Percentiles rank a stretch among this genome's conserved stretches.
These are phyloP conservation scores for Crocidura indochinensis DNA, from an alignment of 2,797 vertebrate genomes.

Conservation along the genomic window DNA sequence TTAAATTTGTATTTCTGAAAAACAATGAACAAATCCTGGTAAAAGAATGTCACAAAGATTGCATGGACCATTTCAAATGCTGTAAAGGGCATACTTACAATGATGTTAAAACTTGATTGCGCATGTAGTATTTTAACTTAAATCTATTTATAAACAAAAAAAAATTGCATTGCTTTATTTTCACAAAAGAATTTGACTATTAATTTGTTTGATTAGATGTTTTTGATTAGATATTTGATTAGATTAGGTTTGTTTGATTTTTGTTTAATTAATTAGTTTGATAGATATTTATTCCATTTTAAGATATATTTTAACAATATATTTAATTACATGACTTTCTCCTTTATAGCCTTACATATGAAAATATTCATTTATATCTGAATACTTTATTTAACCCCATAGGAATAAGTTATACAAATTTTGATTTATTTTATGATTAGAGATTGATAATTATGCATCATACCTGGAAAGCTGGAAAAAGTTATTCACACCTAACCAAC, in stretches of 20 bases:
- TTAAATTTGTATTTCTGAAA: conserved; percentile 55
- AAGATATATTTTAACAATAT: conserved; percentile 10
- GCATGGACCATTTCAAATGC: background rate
- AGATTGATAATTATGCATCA: background rate
- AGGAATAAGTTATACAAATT: background rate
- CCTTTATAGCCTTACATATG: background rate
- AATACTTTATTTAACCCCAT: background rate
- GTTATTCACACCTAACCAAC: too few species aligned
- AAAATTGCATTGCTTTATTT: conserved; percentile 23
- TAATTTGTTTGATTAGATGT: conserved; percentile 10
- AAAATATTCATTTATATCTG: background rate
- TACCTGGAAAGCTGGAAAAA: background rate
- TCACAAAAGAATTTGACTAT: conserved; percentile 36
- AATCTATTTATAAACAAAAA: conserved; percentile 44
- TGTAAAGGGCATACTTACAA: background rate
- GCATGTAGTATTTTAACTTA: background rate
- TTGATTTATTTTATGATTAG: conserved; percentile 3
- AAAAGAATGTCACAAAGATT: conserved; percentile 31
- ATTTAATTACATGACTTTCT: conserved; percentile 41
- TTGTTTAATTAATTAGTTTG: background rate
- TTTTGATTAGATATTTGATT: background rate
- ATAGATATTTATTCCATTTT: conserved; percentile 8
- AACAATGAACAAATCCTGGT: conserved; percentile 29
- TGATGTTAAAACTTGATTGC: conserved; percentile 43
- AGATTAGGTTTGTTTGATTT: background rate